phyloP scores from a whole-genome alignment of 2,888 invertebrate species.

The Dysmachus trigonus region DNA sequence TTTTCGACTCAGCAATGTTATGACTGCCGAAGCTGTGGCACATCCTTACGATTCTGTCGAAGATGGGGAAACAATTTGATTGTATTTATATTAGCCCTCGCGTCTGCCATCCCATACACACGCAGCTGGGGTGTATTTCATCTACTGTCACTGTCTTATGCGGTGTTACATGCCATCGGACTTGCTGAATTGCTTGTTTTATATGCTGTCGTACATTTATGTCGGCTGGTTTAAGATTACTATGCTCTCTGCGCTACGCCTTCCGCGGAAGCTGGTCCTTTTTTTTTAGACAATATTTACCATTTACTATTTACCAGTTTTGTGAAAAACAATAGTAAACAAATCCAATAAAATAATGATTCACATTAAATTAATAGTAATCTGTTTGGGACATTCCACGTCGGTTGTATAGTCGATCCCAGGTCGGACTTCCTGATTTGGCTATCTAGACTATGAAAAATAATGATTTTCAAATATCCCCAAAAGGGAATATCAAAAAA shows the following conservation, averaged over 20 bases:
- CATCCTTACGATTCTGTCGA: neutral
- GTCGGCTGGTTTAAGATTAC: conserved; percentile 22
- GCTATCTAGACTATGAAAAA: too few species aligned
- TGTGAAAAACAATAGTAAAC: neutral
- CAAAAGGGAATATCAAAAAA: too few species aligned
- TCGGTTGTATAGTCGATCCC: too few species aligned
- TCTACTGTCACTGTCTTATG: neutral
- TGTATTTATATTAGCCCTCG: conserved; percentile 42
- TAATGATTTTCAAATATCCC: too few species aligned
- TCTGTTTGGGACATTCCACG: too few species aligned
- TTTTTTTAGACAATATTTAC: neutral
- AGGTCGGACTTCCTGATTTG: too few species aligned
- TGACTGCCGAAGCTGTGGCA: conserved; percentile 1
- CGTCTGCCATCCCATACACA: neutral
- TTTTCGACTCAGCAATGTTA: conserved; percentile 35
- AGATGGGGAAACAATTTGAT: conserved; percentile 43
- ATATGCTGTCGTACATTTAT: conserved; percentile 34
- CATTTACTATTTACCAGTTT: too few species aligned
- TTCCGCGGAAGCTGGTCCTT: neutral
- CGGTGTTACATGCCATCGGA: conserved; percentile 12
- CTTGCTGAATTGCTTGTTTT: conserved; percentile 38
- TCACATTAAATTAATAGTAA: neutral
- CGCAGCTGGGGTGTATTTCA: neutral
- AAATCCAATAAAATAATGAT: neutral
- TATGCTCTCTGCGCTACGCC: neutral